Conservation (phyloP, 2,113 vertebrate species). For the Tringa solitaria region DNA sequence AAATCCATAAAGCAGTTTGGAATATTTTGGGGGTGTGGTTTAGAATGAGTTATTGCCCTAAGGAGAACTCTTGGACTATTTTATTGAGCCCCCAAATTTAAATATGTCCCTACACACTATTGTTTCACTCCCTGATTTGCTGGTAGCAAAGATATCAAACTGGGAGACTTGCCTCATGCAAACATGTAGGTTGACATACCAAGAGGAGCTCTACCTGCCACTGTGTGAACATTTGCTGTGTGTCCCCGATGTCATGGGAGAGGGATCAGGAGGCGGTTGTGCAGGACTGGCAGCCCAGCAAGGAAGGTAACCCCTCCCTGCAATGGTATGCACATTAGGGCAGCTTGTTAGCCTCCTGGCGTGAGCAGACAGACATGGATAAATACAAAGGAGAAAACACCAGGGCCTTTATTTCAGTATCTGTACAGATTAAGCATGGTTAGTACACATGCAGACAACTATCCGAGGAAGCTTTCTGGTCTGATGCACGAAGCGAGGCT, state of each 20-base stretch:
- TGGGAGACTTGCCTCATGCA: not conserved
- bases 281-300: not conserved
- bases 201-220: not conserved
- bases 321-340: not conserved
- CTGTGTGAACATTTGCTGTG: rapidly evolving
- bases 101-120: not conserved
- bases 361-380: rapidly evolving
- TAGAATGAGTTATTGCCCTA: not conserved
- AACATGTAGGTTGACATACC: not conserved
- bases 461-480: not conserved
- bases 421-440: not conserved
- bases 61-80: not conserved
- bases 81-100: not conserved
- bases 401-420: not conserved
- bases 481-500: not conserved
- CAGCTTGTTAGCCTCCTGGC: not conserved
- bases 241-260: rapidly evolving
- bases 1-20: not conserved
- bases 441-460: not conserved
- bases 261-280: not conserved
- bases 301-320: not conserved
- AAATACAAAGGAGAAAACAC: not conserved
- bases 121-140: not conserved
- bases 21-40: not conserved
- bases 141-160: not conserved